These are phyloP conservation scores for Ophion ellenae DNA, from an alignment of 2,888 invertebrate genomes.

Conservation along the genomic window DNA sequence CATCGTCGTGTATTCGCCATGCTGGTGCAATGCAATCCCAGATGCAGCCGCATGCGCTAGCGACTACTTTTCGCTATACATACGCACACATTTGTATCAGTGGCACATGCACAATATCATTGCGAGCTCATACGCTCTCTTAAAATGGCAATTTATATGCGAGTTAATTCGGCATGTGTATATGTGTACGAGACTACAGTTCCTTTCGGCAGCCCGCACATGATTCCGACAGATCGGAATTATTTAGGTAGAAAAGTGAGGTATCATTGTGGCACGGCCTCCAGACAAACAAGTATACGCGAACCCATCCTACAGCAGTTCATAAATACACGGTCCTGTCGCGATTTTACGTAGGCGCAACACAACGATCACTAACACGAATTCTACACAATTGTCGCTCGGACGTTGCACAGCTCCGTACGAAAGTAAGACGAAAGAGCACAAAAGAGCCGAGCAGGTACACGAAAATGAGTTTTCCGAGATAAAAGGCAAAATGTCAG, in stretches of 20 bases:
- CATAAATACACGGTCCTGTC: not conserved
- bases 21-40: conserved; percentile 47
- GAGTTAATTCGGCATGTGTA: conserved; percentile 57
- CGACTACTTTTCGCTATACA: conserved; percentile 26
- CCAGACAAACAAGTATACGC: not conserved
- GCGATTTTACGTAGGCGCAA: not conserved
- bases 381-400: not conserved
- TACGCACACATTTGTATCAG: not conserved
- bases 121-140: conserved; percentile 48
- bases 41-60: conserved; percentile 38
- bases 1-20: conserved; percentile 22
- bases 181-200: conserved; percentile 18
- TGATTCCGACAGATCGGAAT: conserved; percentile 36
- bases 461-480: not conserved
- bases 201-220: conserved; percentile 6
- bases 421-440: not conserved
- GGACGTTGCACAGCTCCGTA: not conserved
- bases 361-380: not conserved
- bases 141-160: conserved; percentile 68
- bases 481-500: not conserved
- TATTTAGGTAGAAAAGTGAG: conserved; percentile 37
- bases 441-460: not conserved
- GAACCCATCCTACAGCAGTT: conserved; percentile 17
- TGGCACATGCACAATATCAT: conserved; percentile 22
- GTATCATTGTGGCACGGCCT: not conserved